Evolutionary conservation across 2,888 invertebrate species (phyloP).

Genomic region (Cancer borealis): DNA sequence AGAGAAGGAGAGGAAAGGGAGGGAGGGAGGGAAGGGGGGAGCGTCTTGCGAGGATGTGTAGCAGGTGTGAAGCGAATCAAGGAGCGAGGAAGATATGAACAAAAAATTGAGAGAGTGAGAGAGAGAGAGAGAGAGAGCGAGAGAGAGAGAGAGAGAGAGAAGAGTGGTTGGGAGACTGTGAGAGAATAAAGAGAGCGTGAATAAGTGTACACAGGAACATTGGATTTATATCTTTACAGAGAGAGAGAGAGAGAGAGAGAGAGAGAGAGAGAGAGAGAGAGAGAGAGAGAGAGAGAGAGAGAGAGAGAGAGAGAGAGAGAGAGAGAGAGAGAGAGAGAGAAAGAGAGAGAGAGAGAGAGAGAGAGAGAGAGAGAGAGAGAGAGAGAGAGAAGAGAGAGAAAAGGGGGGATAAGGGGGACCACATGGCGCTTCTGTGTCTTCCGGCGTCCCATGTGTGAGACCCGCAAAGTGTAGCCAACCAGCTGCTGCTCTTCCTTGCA

Average conservation of each 20-base stretch:
- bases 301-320: background rate
- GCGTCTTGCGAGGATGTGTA: background rate
- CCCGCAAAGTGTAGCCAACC: constrained; percentile 21
- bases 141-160: constrained; percentile 10
- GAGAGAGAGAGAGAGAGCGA: background rate
- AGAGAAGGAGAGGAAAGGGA: background rate
- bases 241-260: too few relatives aligned
- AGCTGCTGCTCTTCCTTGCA: background rate
- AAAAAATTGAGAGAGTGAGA: background rate
- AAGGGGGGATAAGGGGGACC: background rate
- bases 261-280: background rate
- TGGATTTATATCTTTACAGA: background rate
- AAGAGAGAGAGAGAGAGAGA: too few relatives aligned
- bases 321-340: background rate
- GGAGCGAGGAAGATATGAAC: constrained; percentile 4
- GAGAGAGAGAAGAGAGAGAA: background rate
- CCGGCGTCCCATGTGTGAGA: constrained; percentile 27
- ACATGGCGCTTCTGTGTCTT: constrained; percentile 23
- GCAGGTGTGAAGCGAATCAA: constrained; percentile 6
- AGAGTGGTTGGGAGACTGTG: background rate
- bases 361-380: background rate
- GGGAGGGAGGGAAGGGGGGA: background rate
- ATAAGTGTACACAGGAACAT: background rate
- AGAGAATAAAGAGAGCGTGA: background rate
- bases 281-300: background rate